A percentile compares a stretch with the other conserved stretches of the same genome.
Conservation (phyloP, 2,113 vertebrate genomes). For the Isichthys henryi region DNA sequence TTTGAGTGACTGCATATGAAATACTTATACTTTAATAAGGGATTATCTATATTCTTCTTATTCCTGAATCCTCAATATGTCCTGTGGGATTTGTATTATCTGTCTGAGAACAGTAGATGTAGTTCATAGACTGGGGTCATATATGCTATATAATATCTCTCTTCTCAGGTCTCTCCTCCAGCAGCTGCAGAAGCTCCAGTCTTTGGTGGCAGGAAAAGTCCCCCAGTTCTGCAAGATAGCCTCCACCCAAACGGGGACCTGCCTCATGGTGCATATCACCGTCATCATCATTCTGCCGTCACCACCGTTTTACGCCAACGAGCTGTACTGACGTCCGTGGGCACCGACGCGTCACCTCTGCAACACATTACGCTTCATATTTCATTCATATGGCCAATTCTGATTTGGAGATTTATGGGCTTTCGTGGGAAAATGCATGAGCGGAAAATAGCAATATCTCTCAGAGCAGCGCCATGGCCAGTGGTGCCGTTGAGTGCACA, state of each 20-base stretch:
- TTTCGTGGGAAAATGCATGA: not conserved
- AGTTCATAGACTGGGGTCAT: not conserved
- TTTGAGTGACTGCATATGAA: not conserved
- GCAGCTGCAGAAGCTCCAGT: slow-evolving; percentile 82
- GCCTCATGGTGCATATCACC: slow-evolving; percentile 68
- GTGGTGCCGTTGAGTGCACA: not conserved
- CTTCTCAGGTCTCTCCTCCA: slow-evolving; percentile 74
- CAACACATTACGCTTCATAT: not conserved
- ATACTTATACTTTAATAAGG: not conserved
- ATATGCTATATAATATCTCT: not conserved
- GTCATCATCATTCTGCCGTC: slow-evolving; percentile 14
- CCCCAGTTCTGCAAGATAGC: slow-evolving; percentile 80
- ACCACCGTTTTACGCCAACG: not conserved
- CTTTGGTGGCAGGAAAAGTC: slow-evolving; percentile 76
- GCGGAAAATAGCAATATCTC: not conserved
- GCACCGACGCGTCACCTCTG: not conserved
- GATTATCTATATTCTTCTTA: not conserved
- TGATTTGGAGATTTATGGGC: not conserved
- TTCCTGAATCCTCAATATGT: not conserved
- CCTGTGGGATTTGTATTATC: not conserved
- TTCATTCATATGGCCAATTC: not conserved
- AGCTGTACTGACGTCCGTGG: not conserved
- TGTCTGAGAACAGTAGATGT: not conserved
- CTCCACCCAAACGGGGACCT: slow-evolving; percentile 81
- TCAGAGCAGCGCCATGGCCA: not conserved